Evolutionary conservation across 2,888 invertebrate species (phyloP), one percentile per base, ranked within the genome.

Genomic region (Hypena proboscidalis): DNA sequence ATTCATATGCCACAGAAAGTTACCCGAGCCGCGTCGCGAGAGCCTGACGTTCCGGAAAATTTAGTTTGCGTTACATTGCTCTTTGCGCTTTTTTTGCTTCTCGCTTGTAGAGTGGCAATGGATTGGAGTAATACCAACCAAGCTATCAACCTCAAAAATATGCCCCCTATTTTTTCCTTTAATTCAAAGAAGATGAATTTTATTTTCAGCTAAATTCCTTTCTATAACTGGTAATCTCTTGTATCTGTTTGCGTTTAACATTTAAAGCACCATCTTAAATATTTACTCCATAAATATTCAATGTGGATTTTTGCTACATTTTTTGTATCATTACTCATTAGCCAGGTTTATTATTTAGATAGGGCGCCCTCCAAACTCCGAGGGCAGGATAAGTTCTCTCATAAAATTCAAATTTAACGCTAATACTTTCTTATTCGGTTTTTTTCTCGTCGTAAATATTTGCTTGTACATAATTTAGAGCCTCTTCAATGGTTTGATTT

Each of bases 251-350:
- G 54, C 48, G 46, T 44, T 61, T 30, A 44, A 62, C 58, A 62
- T 65, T 50, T 32, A 33, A 39, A 45, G 37, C 25, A 29, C 31
- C 30, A 55, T 55, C 60, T 51, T 52, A 60, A 59, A 60, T 58
- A 54, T 60, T 67, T 59, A 50, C 60, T 34, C 50, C 48, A 62
- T 66, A 63, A 69, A 69, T 69, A 71, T 69, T 69, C 72, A 67
- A 51, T 54, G 58, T 40, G 53, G 41, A 58, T 58, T 70, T 63
- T 56, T 57, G 53, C 61, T 67, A 58, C 57, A 53, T 67, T 75
- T 78, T 77, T 74, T 68, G 68, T 74, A 73, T 79, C 80, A 80
- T 83, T 80, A 77, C 73, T 79, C 80, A 81, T 83, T 81, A 77
- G 69, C 58, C 62, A 57, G 65, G 68, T 76, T 80, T 77, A 80